A percentile compares a stretch with the other conserved stretches of the same genome.
Conservation (phyloP, 2,888 invertebrate genomes). For the Parascotia fuliginaria region DNA sequence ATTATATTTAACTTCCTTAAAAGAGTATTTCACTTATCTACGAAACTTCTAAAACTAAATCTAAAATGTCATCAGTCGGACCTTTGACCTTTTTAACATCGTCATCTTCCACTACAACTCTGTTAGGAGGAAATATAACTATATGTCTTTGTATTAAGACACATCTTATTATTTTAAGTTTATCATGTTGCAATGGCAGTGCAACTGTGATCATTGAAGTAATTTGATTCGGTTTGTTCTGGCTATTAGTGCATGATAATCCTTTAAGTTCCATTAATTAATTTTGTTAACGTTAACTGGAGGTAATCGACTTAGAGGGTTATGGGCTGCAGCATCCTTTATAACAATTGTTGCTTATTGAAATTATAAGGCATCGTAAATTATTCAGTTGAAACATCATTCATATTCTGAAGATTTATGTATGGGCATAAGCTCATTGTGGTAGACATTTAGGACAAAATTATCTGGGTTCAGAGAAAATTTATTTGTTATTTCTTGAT, state of each 20-base stretch:
- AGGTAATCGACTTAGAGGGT: conserved; percentile 24
- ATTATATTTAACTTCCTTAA: neutral
- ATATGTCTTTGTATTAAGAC: neutral
- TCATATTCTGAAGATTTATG: no score
- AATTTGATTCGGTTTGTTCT: conserved; percentile 34
- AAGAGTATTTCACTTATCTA: conserved; percentile 18
- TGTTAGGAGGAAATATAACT: neutral
- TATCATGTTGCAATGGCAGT: neutral
- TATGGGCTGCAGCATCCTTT: no score
- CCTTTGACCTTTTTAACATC: conserved; percentile 34
- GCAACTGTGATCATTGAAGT: conserved; percentile 11
- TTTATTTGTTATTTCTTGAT: no score
- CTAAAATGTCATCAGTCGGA: conserved; percentile 37
- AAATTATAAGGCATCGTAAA: no score
- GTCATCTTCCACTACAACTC: neutral
- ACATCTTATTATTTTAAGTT: neutral
- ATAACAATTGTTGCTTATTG: no score
- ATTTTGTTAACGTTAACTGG: conserved; percentile 13
- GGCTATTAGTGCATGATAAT: conserved; percentile 23
- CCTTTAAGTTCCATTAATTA: conserved; percentile 22
- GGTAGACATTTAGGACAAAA: no score
- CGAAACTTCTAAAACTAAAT: conserved; percentile 23
- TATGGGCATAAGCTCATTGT: no score
- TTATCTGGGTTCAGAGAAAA: no score
- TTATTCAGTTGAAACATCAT: no score